These are phyloP conservation scores for Mastomys coucha DNA, from an alignment of 2,113 vertebrate genomes.

Conservation along the genomic window DNA sequence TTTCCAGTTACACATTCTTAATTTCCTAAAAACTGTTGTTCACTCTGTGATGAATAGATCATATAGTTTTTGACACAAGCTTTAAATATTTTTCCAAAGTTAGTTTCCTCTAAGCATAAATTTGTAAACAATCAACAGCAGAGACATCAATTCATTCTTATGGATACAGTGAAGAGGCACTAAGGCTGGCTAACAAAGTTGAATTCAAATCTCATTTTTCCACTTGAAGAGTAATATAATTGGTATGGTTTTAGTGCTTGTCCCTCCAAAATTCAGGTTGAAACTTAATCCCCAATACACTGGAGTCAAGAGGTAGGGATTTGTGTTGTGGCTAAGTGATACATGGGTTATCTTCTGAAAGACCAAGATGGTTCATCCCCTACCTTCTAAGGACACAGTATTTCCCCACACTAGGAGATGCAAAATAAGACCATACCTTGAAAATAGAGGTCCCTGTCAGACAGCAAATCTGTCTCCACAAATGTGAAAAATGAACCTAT, in stretches of 20 bases:
- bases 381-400: not conserved
- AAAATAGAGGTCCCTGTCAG: not conserved
- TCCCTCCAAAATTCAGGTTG: not conserved
- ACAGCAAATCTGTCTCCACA: not conserved
- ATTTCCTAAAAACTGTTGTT: conserved; percentile 48
- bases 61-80: conserved; percentile 5
- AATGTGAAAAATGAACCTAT: not conserved
- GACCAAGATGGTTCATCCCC: not conserved
- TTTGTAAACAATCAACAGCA: not conserved
- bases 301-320: not conserved
- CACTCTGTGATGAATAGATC: not conserved
- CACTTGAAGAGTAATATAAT: not conserved
- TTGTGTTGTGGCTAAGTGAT: not conserved
- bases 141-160: conserved; percentile 47
- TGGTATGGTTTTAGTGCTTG: not conserved
- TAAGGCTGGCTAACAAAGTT: not conserved
- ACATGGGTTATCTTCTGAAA: not conserved
- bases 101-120: conserved; percentile 6
- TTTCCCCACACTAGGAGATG: not conserved
- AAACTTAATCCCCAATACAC: not conserved
- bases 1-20: conserved; percentile 39
- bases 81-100: conserved; percentile 10
- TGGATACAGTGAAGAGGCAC: not conserved
- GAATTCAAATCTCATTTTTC: not conserved
- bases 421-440: not conserved